A percentile compares a stretch with the other conserved stretches of the same genome.
phyloP scores from a whole-genome alignment of 2,888 invertebrate genomes.

The Trichopoda pennipes region DNA sequence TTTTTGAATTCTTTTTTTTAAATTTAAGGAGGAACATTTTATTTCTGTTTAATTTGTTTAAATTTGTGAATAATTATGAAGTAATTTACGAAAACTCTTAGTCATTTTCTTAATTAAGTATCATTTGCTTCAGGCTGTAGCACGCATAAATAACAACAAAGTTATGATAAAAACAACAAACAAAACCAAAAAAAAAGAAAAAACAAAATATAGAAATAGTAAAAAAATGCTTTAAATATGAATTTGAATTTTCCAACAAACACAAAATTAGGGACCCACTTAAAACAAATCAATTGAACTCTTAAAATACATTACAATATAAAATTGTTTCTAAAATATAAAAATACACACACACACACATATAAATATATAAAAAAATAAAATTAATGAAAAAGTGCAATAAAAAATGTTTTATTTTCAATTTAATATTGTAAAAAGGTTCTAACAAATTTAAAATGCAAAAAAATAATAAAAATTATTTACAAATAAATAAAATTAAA shows the following conservation, averaged over 20 bases:
- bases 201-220: slow-evolving; percentile 8
- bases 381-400: slow-evolving; percentile 30
- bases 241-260: slow-evolving; percentile 51
- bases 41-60: no score
- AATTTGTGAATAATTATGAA: no score
- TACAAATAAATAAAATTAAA: slow-evolving; percentile 18
- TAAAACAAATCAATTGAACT: slow-evolving; percentile 53
- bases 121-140: slow-evolving; percentile 47
- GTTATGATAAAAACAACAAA: no score
- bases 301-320: slow-evolving; percentile 29
- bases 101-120: not conserved
- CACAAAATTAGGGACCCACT: slow-evolving; percentile 65
- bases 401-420: slow-evolving; percentile 29
- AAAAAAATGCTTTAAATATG: slow-evolving; percentile 54
- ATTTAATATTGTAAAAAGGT: slow-evolving; percentile 53
- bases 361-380: slow-evolving; percentile 1
- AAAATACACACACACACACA: not conserved
- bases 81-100: no score
- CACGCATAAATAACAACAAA: slow-evolving; percentile 55
- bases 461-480: slow-evolving; percentile 43
- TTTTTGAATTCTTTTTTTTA: no score
- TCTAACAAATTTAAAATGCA: slow-evolving; percentile 7
- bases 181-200: slow-evolving; percentile 10
- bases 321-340: slow-evolving; percentile 34
- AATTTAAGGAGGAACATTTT: no score